Evolutionary conservation across 1,140 invertebrate species (phyloP).

Genomic region (Euwallacea similis): DNA sequence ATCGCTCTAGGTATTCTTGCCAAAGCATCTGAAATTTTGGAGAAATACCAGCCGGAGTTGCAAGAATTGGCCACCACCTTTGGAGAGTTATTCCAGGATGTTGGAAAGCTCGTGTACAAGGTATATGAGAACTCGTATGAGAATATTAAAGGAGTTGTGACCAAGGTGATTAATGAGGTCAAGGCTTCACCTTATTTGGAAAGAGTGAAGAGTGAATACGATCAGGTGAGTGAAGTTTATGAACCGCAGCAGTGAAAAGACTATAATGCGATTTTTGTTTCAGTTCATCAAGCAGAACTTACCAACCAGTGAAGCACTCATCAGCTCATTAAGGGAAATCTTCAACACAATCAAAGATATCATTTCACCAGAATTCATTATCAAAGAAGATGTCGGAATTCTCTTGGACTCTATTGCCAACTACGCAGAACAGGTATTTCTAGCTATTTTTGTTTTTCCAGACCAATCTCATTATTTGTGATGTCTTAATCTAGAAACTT

Average conservation of each 20-base stretch:
- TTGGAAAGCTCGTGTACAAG: conserved; percentile 58
- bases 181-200: conserved; percentile 60
- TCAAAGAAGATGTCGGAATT: conserved; percentile 50
- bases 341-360: conserved; percentile 56
- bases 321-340: conserved; percentile 57
- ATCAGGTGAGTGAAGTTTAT: conserved; percentile 39
- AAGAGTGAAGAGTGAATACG: conserved; percentile 53
- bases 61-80: conserved; percentile 62
- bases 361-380: conserved; percentile 61
- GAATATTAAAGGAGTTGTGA: conserved; percentile 56
- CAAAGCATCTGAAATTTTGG: conserved; percentile 58
- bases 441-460: no score
- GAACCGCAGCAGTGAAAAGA: background rate
- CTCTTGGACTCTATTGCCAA: conserved; percentile 58
- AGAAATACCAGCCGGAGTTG: conserved; percentile 66
- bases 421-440: conserved; percentile 64
- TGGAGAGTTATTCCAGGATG: conserved; percentile 51
- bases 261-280: conserved; percentile 30
- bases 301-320: conserved; percentile 57
- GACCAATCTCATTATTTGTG: background rate
- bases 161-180: conserved; percentile 57
- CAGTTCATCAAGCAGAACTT: conserved; percentile 50
- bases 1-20: conserved; percentile 58
- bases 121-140: conserved; percentile 54
- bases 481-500: conserved; percentile 53